Evolutionary conservation across 2,888 invertebrate species (phyloP), one percentile per base, ranked within the genome.

Genomic region (Pycnomerus fuliginosus): DNA sequence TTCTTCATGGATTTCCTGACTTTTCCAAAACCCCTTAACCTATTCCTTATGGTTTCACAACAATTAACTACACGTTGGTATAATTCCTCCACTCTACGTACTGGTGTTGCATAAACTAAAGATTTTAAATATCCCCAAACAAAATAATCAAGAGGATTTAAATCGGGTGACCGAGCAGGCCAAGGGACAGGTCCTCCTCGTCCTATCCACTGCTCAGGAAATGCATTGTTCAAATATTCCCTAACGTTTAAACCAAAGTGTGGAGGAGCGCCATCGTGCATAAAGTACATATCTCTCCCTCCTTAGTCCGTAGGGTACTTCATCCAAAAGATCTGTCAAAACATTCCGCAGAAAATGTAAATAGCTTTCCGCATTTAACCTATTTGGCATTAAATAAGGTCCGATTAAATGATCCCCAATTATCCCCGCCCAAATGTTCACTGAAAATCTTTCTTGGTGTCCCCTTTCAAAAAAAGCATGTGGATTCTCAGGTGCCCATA

Each of bases 221-320:
- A 58, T 16, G 27, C 29, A 13, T 40, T 43, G 39, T 48, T 38
- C 16, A 58, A 42, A 40, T 49, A 53, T 25, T 40, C 35, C 32
- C 53, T 48, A 17, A 50, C 53, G 42, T 42, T 29, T 20, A 32
- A 13, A 44, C 48, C 44, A 23, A 44, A 58, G 43, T 58, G 53
- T 5, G 54, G 33, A 31, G 54, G 55, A 16, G 52, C 51, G 27
- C 40, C 51, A 72, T 70, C 20, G 62, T 68, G 55, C 70, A 73
- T 41, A 24, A 54, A 48, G 16, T 25, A 44, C 47, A 48, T 48
- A 61, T 67, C 16, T 17, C 16, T 30, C 16, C 32, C n/a, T 33
- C 12, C 3, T 7, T 17, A 33, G 16, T 33, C n/a, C n/a, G n/a
- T n/a, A n/a, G n/a, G 33, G 20, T 15, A 33, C 25, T 3, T 41